phyloP scores from a whole-genome alignment of 1,140 invertebrate species.

The Nasonia vitripennis region DNA sequence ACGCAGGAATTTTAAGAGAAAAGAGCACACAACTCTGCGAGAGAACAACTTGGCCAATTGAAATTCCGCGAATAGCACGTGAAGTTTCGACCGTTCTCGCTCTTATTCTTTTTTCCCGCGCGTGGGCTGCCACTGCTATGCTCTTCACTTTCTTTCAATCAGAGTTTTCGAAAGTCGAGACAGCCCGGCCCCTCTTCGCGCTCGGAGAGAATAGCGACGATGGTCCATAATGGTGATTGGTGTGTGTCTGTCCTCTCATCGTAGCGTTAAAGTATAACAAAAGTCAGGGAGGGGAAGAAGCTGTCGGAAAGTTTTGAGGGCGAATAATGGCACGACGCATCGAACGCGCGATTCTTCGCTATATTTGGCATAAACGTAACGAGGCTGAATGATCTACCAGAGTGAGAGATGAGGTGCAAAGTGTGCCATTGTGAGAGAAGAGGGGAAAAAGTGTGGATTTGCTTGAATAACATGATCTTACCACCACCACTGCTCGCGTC shows the following conservation, averaged over 20 bases:
- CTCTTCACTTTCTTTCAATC: slow-evolving; percentile 22
- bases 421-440: slow-evolving; percentile 48
- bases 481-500: slow-evolving; percentile 71
- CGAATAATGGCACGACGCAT: too few species aligned
- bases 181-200: neutral
- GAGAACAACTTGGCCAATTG: slow-evolving; percentile 58
- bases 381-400: too few species aligned
- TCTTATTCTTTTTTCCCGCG: neutral
- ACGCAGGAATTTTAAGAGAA: slow-evolving; percentile 25
- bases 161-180: slow-evolving; percentile 29
- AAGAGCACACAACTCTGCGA: slow-evolving; percentile 22
- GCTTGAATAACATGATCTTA: slow-evolving; percentile 67
- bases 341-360: too few species aligned
- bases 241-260: neutral
- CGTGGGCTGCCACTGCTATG: neutral
- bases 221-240: slow-evolving; percentile 55
- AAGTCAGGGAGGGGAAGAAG: too few species aligned
- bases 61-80: slow-evolving; percentile 58
- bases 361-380: too few species aligned
- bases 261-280: too few species aligned
- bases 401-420: neutral
- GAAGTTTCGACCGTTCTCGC: slow-evolving; percentile 49
- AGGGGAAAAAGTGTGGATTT: slow-evolving; percentile 49
- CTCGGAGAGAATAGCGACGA: slow-evolving; percentile 23
- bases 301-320: too few species aligned